phyloP scores from a whole-genome alignment of 2,888 invertebrate genomes.

The Ophraella communa region DNA sequence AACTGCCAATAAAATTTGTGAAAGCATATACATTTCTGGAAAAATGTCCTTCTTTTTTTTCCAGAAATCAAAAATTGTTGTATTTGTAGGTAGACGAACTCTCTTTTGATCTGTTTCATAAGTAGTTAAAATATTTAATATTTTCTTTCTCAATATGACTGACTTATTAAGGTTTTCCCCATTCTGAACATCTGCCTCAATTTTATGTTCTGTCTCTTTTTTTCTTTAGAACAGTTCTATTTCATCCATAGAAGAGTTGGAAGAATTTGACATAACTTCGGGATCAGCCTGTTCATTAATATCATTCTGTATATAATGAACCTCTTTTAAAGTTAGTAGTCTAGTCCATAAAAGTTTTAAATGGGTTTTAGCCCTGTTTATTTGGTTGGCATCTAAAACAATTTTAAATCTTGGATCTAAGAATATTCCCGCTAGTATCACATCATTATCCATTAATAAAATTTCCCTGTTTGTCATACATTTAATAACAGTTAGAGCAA shows the following conservation, averaged over 20 bases:
- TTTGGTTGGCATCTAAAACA: constrained; percentile 4
- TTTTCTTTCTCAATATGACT: not conserved
- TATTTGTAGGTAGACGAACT: constrained; percentile 31
- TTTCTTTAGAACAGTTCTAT: constrained; percentile 13
- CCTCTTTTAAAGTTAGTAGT: constrained; percentile 17
- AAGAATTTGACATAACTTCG: not conserved
- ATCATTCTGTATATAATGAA: constrained; percentile 7
- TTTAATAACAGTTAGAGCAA: not conserved
- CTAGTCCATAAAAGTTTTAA: constrained; percentile 14
- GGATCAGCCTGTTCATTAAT: constrained; percentile 25
- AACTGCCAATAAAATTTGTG: constrained; percentile 12
- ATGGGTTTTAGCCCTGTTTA: constrained; percentile 15
- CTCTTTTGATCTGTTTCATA: not conserved
- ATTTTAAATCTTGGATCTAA: constrained; percentile 16
- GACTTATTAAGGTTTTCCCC: not conserved
- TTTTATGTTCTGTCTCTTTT: constrained; percentile 54
- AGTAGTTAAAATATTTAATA: not conserved
- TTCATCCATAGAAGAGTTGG: constrained; percentile 4
- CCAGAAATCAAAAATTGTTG: not conserved
- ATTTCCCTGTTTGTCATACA: not conserved
- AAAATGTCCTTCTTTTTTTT: constrained; percentile 8
- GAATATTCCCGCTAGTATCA: constrained; percentile 13
- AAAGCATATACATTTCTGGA: constrained; percentile 8
- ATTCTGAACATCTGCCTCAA: not conserved
- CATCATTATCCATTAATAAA: constrained; percentile 10